Conservation (phyloP, 2,888 invertebrate species). For the Troilus luridus region DNA sequence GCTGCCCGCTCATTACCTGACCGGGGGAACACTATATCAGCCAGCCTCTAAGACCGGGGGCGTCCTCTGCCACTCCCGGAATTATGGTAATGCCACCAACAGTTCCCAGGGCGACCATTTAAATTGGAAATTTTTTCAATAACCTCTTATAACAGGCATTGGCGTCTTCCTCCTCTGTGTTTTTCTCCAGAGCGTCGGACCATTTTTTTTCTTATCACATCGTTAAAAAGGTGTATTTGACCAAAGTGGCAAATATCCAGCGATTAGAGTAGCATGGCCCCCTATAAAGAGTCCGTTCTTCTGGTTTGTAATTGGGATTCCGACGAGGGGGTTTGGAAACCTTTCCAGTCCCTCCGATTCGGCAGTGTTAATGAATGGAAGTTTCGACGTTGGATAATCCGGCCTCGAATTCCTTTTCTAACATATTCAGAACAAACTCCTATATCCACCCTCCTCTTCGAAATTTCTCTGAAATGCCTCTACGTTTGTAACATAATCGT, state of each 20-base stretch:
- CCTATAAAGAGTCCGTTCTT: constrained; percentile 26
- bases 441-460: too few species aligned
- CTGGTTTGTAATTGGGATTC: constrained; percentile 18
- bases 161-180: constrained; percentile 41
- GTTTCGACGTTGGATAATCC: not conserved
- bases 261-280: constrained; percentile 9
- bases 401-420: not conserved
- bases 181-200: constrained; percentile 42
- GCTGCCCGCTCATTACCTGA: not conserved
- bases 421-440: not conserved
- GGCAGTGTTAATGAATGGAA: constrained; percentile 40
- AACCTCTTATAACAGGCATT: constrained; percentile 49
- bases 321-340: not conserved
- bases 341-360: not conserved
- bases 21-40: constrained; percentile 36
- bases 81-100: constrained; percentile 56
- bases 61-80: constrained; percentile 51
- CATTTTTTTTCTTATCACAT: constrained; percentile 44
- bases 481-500: too few species aligned
- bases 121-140: constrained; percentile 60
- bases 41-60: constrained; percentile 30
- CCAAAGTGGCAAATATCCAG: constrained; percentile 41
- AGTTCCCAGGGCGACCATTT: constrained; percentile 49
- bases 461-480: too few species aligned
- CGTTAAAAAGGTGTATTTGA: constrained; percentile 47